Percentiles rank a stretch among this genome's conserved stretches.
phyloP scores from a whole-genome alignment of 2,797 vertebrate species.

The Sebastes steindachneri region DNA sequence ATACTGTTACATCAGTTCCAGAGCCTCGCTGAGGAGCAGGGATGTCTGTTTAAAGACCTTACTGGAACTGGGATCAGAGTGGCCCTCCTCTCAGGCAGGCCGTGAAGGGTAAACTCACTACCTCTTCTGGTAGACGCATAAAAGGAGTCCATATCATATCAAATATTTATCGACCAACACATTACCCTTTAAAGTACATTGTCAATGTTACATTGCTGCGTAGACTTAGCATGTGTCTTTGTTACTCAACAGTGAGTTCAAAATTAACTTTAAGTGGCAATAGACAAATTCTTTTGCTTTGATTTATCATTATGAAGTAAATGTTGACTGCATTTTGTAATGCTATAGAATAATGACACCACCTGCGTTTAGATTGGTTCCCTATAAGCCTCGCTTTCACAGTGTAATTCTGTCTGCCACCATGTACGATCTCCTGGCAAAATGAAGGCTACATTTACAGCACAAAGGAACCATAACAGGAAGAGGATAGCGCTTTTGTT shows the following conservation, averaged over 20 bases:
- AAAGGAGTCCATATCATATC: not conserved
- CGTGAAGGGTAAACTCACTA: conserved; percentile 15
- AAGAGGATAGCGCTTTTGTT: not conserved
- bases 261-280: not conserved
- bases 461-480: not conserved
- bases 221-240: not conserved
- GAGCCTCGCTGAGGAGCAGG: conserved; percentile 25
- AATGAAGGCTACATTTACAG: not conserved
- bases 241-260: not conserved
- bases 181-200: not conserved
- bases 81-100: conserved; percentile 2
- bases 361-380: not conserved
- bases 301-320: not conserved
- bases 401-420: not conserved
- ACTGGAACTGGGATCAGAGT: conserved; percentile 55
- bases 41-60: conserved; percentile 55
- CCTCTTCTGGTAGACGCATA: conserved; percentile 8
- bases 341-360: not conserved
- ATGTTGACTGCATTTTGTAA: not conserved
- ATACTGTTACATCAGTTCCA: conserved; percentile 70
- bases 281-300: not conserved
- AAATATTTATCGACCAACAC: not conserved
- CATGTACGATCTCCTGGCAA: not conserved
- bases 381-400: not conserved
- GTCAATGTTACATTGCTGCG: not conserved